Evolutionary conservation across 2,888 invertebrate species (phyloP), one percentile per base, ranked within the genome.

Genomic region (Ceramica pisi): DNA sequence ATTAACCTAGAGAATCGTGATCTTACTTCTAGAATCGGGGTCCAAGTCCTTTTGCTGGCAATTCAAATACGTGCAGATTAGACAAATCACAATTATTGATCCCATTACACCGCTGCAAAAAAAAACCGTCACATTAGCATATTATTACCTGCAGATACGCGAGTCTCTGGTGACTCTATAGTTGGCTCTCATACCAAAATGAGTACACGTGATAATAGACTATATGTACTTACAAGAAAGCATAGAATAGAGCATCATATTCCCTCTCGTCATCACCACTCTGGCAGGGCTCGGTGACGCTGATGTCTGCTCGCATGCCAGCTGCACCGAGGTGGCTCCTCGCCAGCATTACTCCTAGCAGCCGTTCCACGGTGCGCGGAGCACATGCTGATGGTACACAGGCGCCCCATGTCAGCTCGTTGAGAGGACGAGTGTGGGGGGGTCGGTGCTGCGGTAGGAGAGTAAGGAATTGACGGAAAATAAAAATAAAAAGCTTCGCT

Each of bases 301-400:
- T 81, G 60, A 95, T 93, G 55, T 87, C 88, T 0, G 94, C 89
- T 2, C 86, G 87, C 78, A 95, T 87, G 4, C 95, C 94, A 0
- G 94, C 93, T 0, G 92, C 89, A 0, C 93, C 94, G 0, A 95
- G 91, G 55, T 95, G 94, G 80, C 95, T 95, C 50, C 92, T 90
- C 2, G 92, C 90, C 10, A 95, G 88, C 87, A 95, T 87, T 2
- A 91, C 88, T 1, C 86, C 84, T 5, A 93, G 87, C 41, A 95
- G 83, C 0, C 89, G 87, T 55, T 92, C 92, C 21, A 95, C 92
- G 0, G 95, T 92, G 0, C 71, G 80, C 0, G 93, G 87, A 0
- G 87, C 84, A 81, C 97, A 97, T 0, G 92, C 89, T 0, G 92
- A 91, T 0, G 97, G 97, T 19, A 96, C 95, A 81, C 97, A 97